These are phyloP conservation scores for Xiphophorus couchianus DNA, from an alignment of 2,113 vertebrate species.

Conservation along the genomic window DNA sequence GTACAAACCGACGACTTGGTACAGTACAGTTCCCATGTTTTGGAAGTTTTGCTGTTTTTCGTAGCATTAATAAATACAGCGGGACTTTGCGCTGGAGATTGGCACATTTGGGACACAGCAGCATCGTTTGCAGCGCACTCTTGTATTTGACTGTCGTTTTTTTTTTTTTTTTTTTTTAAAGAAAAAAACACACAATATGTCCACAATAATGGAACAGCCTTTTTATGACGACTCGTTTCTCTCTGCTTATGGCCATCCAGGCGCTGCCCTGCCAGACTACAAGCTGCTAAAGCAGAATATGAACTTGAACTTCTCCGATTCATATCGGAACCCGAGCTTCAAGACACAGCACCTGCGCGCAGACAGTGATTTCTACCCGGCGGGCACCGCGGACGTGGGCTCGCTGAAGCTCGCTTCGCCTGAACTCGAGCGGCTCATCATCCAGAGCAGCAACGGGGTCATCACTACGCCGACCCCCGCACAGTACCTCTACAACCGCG, in stretches of 20 bases:
- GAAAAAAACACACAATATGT: constrained; percentile 76
- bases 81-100: constrained; percentile 72
- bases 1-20: constrained; percentile 80
- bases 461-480: constrained; percentile 86
- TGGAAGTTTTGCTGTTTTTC: constrained; percentile 79
- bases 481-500: constrained; percentile 82
- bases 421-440: constrained; percentile 90
- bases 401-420: constrained; percentile 90
- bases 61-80: constrained; percentile 70
- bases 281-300: constrained; percentile 89
- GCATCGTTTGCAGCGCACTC: constrained; percentile 56
- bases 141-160: constrained; percentile 77
- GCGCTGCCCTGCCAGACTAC: constrained; percentile 85
- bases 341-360: constrained; percentile 82
- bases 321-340: constrained; percentile 82
- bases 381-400: constrained; percentile 75
- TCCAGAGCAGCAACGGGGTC: constrained; percentile 90
- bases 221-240: constrained; percentile 96
- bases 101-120: constrained; percentile 68
- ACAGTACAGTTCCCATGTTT: constrained; percentile 82
- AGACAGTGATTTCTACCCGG: constrained; percentile 79
- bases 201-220: constrained; percentile 94
- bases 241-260: constrained; percentile 88
- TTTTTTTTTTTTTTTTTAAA: background rate
- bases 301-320: constrained; percentile 87